Base-by-base conservation (phyloP, 2,888 invertebrate species). In the Epicampocera succincta region DNA sequence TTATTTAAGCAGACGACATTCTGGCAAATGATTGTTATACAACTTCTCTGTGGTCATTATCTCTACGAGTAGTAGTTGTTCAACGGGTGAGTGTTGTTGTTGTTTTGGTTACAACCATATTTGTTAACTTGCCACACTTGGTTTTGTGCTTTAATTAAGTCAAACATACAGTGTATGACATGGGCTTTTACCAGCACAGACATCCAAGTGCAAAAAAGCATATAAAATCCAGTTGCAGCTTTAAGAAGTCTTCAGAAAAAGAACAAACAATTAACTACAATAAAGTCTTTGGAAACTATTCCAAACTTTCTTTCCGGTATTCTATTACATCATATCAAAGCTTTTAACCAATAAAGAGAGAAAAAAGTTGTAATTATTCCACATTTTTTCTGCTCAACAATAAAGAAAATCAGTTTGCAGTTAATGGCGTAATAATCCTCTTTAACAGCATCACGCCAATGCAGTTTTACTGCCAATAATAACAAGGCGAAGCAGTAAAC, bases 131-230 rank as follows among this genome's bases (percentile, higher is more conserved):
- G 78, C 78, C 71, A 75, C 78, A 82, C 71, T 82, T 71, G 82
- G 78, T 58, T 56, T 66, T 74, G 40, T 79, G 78, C 71, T 75
- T 78, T 79, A 82, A 78, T 82, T 78, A 82, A 78, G 74, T 66
- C 71, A 82, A 82, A 71, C 71, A 79, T 71, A 71, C 78, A 78
- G 40, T 40, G 50, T 78, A 44, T 33, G 40, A 42, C 8, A 9
- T n/a, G 12, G 25, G 21, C 13, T 65, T 74, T 48, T 65, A 4
- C 46, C 46, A 15, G 8, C 12, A 54, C 11, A 21, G 6, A 46
- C 21, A 46, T 52, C 21, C 8, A 50, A 2, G 12, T 12, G 19
- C n/a, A 9, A 46, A 73, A 21, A 25, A 19, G 15, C 9, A 40
- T 19, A 44, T 44, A 68, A 60, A 60, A 60, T 46, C 58, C 15